These are phyloP conservation scores for Polypedilum pembai DNA, from an alignment of 1,140 invertebrate species.

Conservation along the genomic window DNA sequence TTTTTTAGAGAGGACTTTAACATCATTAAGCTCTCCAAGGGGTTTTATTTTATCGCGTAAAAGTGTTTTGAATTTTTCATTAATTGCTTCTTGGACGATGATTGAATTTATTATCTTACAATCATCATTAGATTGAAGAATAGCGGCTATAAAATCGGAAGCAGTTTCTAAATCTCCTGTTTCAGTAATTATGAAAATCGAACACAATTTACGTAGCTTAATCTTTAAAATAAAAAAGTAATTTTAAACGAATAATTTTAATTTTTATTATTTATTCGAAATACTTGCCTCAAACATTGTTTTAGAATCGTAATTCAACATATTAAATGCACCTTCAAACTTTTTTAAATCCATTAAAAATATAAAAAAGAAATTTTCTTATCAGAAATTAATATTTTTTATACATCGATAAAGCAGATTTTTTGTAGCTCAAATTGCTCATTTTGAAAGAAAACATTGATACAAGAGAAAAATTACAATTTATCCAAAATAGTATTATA, in stretches of 20 bases:
- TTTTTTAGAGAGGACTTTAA: neutral
- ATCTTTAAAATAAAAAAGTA: neutral
- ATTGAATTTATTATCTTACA: neutral
- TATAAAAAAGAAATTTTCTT: neutral
- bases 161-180: neutral
- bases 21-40: neutral
- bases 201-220: neutral
- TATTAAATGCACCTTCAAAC: neutral
- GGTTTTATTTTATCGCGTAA: neutral
- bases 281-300: neutral
- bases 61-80: neutral
- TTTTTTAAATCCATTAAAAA: neutral
- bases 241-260: neutral
- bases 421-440: neutral
- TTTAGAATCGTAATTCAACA: neutral
- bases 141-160: neutral
- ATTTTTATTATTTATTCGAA: neutral
- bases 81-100: neutral
- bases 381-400: neutral
- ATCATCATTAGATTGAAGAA: neutral
- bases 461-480: neutral
- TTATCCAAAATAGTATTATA: neutral
- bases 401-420: neutral
- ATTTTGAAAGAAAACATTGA: neutral
- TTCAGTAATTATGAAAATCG: neutral